Evolutionary conservation across 2,113 vertebrate species (phyloP), one percentile per base, ranked within the genome.

Genomic region (Rissa tridactyla): DNA sequence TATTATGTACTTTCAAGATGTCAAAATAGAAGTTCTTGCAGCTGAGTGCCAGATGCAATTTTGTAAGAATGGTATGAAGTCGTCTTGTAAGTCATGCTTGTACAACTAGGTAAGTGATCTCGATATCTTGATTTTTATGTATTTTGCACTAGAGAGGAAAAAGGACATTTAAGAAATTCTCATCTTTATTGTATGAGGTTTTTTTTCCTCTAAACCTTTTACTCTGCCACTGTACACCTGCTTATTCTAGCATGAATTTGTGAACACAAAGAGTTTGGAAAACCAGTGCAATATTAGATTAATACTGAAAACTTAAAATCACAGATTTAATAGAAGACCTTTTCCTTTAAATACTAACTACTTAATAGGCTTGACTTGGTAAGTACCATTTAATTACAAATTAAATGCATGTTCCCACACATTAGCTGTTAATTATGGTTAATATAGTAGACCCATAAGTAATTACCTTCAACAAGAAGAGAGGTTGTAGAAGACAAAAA

Each of bases 351-450:
- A 72, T 76, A 5, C 22, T 29, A 44, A 64, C 52, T 89, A 15
- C n/a, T 72, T 80, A 55, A 42, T 57, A n/a, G 36, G 23, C 94
- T 91, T 92, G 65, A 62, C 66, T 86, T 34, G 12, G 11, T 66
- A 92, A 95, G 96, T 82, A 38, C 36, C 25, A 61, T 51, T 92
- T 94, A 86, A 91, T 72, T 88, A 64, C 40, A 88, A 94, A 91
- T 80, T 72, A 90, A 92, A 85, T 73, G 34, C 44, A 9, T 70
- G 55, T 42, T 92, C 52, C 42, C 49, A 79, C 46, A 70, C 13
- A 21, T 95, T 87, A 65, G 25, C 55, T 87, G 30, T 54, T 94
- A 94, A 88, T 95, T 90, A 65, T n/a, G 7, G 40, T 80, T 93
- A 62, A 86, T 84, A 75, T 6, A 76, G 32, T 66, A 90, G 54